phyloP scores from a whole-genome alignment of 2,888 invertebrate genomes.

The Agrochola litura region DNA sequence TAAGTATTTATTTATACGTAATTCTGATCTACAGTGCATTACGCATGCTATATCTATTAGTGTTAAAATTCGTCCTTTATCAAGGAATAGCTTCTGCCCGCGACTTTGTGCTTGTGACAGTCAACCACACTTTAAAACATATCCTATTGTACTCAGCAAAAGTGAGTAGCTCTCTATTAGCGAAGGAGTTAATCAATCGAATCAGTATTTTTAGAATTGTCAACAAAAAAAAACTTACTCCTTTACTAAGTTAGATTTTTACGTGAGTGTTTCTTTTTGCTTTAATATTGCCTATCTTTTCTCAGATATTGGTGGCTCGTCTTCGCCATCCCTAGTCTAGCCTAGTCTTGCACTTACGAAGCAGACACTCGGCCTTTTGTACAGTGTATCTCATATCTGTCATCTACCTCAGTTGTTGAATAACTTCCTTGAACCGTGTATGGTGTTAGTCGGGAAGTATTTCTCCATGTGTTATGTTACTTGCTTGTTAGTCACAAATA shows the following conservation, averaged over 20 bases:
- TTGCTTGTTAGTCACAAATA: constrained; percentile 71
- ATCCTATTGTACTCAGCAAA: not conserved
- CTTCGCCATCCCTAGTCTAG: constrained; percentile 3
- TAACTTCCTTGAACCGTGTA: constrained; percentile 76
- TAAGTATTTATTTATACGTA: not conserved
- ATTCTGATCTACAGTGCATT: not conserved
- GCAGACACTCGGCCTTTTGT: constrained; percentile 59
- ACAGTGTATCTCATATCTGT: constrained; percentile 72
- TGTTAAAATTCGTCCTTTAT: not conserved
- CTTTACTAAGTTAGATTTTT: not conserved
- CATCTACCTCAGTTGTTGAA: constrained; percentile 69
- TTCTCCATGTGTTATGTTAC: constrained; percentile 70
- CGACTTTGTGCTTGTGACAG: not conserved
- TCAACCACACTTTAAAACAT: not conserved
- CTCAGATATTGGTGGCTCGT: too few relatives aligned
- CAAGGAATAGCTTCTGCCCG: not conserved
- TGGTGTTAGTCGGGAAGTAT: constrained; percentile 75
- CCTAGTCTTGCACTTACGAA: constrained; percentile 33
- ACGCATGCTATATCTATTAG: not conserved
- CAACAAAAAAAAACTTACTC: not conserved
- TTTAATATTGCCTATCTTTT: not conserved
- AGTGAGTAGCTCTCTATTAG: not conserved
- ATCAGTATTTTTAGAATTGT: not conserved
- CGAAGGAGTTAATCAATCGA: not conserved
- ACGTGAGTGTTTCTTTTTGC: not conserved